A percentile compares a stretch with the other conserved stretches of the same genome.
These are phyloP conservation scores for Drosophila seguyi DNA, from an alignment of 1,140 invertebrate species.

Conservation along the genomic window DNA sequence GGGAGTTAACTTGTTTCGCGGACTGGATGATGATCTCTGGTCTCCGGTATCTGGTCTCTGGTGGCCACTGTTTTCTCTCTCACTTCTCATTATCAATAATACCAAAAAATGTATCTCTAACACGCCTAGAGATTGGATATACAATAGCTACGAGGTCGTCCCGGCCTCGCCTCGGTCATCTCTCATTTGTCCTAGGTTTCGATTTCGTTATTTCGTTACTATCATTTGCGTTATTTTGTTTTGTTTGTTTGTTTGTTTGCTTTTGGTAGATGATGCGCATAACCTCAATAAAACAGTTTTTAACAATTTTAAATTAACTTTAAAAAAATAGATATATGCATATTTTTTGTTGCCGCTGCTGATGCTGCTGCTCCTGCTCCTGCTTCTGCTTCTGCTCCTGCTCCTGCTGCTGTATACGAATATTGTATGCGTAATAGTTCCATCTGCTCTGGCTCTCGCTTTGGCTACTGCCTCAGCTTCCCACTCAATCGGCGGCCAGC, in stretches of 20 bases:
- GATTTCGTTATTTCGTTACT: slow-evolving; percentile 43
- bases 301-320: slow-evolving; percentile 76
- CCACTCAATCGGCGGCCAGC: slow-evolving; percentile 64
- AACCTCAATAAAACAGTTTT: slow-evolving; percentile 72
- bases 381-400: slow-evolving; percentile 9
- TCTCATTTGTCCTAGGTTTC: slow-evolving; percentile 44
- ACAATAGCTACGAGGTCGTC: slow-evolving; percentile 23
- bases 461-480: slow-evolving; percentile 10
- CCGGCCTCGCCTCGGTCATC: slow-evolving; percentile 5
- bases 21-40: neutral
- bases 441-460: slow-evolving; percentile 1
- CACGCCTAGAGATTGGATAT: slow-evolving; percentile 21
- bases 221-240: slow-evolving; percentile 32
- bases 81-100: slow-evolving; percentile 20
- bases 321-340: slow-evolving; percentile 73
- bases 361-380: slow-evolving; percentile 10
- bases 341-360: slow-evolving; percentile 32
- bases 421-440: slow-evolving; percentile 55
- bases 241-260: slow-evolving; percentile 17
- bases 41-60: neutral
- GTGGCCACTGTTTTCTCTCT: neutral
- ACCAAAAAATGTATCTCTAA: slow-evolving; percentile 35
- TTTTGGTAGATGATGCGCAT: slow-evolving; percentile 64
- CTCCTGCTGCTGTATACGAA: slow-evolving; percentile 39
- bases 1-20: slow-evolving; percentile 18